Base-by-base conservation (phyloP, 2,888 invertebrate genomes). In the Ophraella communa region DNA sequence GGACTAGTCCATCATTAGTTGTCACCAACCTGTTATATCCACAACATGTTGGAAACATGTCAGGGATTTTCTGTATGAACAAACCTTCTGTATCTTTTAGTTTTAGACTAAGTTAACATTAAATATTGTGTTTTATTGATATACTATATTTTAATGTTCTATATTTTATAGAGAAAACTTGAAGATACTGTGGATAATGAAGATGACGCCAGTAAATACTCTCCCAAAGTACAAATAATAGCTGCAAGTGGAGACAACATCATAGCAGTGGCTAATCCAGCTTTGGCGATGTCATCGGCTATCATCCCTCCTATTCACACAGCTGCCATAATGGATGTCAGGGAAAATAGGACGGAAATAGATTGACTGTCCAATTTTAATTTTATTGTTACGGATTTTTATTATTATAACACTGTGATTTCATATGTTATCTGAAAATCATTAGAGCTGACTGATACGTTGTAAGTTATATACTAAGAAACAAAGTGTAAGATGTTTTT, bases 201-300 rank as follows among this genome's bases (percentile, higher is more conserved):
- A 27, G 85, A 60, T 75, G 88, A 80, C 62, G 65, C 71, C 11
- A 76, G 73, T 59, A 81, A 80, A 69, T 78, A 75, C 62, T 80
- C 81, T 24, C 81, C 82, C 17, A 80, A 79, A 21, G 88, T 90
- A 0, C 88, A 93, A 84, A 90, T 94, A 68, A 92, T 94, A 66
- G 92, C 94, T 0, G 90, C 93, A 0, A 89, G 93, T 11, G 94
- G 93, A 0, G 92, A 92, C 80, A 92, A 92, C 80, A 94, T 94
- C 77, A 94, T 94, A 73, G 94, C 94, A 0, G 94, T 94, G 0
- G 92, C 94, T 20, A 94, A 94, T 85, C 94, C 94, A 11, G 94
- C 94, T 1, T 83, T 94, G 70, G 89, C 88, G 14, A 84, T 89
- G 79, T 87, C 87, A 65, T 83, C 86, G 30, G 79, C 81, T 18